These are phyloP conservation scores for Dipodomys merriami DNA, from an alignment of 2,113 vertebrate species.

Conservation along the genomic window DNA sequence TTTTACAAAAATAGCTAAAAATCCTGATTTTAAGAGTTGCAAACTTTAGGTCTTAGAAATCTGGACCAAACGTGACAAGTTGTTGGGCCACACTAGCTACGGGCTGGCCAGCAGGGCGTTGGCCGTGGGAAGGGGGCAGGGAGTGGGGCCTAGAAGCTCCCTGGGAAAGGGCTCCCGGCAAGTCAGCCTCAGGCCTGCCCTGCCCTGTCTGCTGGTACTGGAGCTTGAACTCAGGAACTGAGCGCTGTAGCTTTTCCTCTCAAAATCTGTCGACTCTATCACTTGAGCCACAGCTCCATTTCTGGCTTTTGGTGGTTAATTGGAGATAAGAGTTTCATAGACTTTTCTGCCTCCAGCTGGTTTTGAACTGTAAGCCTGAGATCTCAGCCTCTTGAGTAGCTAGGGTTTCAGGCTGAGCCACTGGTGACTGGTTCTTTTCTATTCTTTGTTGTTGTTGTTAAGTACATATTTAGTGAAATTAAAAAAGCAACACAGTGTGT, in stretches of 20 bases:
- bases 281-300: too few species aligned
- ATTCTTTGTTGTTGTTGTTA: neutral
- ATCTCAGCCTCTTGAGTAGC: too few species aligned
- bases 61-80: neutral
- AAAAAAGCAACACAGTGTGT: neutral
- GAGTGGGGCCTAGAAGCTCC: too few species aligned
- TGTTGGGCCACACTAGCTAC: neutral
- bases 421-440: too few species aligned
- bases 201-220: neutral
- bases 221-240: neutral
- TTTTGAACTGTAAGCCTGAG: too few species aligned
- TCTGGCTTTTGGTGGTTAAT: too few species aligned
- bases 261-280: neutral
- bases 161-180: too few species aligned
- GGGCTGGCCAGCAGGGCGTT: neutral
- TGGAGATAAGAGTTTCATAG: too few species aligned
- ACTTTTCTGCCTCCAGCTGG: too few species aligned
- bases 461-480: neutral
- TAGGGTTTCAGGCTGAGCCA: too few species aligned
- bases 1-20: neutral
- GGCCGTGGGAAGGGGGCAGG: neutral
- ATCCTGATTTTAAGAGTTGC: neutral
- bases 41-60: neutral
- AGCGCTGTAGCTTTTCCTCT: neutral
- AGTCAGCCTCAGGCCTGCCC: too few species aligned